phyloP scores from a whole-genome alignment of 2,888 invertebrate genomes.

The Platynereis dumerilii region DNA sequence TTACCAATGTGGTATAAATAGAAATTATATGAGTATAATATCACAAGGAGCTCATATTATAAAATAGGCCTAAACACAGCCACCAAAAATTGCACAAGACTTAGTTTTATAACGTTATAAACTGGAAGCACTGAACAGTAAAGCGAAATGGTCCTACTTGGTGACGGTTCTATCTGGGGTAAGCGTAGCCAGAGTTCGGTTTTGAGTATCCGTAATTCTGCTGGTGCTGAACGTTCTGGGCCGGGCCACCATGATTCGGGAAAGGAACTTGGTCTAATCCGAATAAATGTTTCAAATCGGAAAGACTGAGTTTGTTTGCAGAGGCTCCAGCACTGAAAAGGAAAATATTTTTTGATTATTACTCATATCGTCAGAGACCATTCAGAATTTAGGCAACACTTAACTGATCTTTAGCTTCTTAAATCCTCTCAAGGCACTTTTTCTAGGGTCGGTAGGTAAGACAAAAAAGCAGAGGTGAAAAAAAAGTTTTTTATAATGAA shows the following conservation, averaged over 20 bases:
- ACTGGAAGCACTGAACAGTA: neutral
- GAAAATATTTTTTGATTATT: neutral
- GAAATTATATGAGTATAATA: too few species aligned
- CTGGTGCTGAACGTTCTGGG: too few species aligned
- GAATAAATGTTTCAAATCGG: constrained; percentile 72
- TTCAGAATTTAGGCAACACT: too few species aligned
- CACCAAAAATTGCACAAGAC: neutral
- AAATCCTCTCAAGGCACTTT: too few species aligned
- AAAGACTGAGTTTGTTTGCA: constrained; percentile 77
- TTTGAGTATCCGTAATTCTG: neutral
- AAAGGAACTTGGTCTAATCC: constrained; percentile 40
- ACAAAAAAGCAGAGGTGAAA: too few species aligned
- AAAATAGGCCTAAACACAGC: too few species aligned
- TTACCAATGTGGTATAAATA: too few species aligned
- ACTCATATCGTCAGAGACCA: neutral
- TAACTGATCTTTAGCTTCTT: too few species aligned
- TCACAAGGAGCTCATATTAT: too few species aligned
- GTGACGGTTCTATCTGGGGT: neutral
- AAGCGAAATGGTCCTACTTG: neutral
- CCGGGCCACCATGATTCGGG: too few species aligned
- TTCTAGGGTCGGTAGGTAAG: too few species aligned
- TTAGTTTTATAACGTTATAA: neutral
- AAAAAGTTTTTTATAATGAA: too few species aligned
- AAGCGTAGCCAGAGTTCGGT: neutral
- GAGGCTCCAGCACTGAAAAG: constrained; percentile 59